These are phyloP conservation scores for Cantharis rufa DNA, from an alignment of 2,888 invertebrate genomes.

Conservation along the genomic window DNA sequence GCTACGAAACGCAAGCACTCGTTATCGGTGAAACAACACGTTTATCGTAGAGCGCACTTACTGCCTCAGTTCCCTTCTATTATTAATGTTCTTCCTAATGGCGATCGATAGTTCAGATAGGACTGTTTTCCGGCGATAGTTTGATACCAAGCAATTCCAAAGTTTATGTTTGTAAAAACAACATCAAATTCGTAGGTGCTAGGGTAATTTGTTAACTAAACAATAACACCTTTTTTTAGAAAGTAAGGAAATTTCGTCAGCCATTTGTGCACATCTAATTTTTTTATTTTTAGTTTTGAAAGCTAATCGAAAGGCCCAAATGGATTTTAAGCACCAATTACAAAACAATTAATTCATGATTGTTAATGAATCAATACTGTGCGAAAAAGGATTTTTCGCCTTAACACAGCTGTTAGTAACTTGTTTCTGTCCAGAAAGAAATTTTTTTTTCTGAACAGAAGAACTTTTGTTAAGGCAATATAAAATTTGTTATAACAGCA, in stretches of 20 bases:
- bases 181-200: not conserved
- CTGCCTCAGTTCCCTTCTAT: constrained; percentile 30
- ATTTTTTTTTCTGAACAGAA: no score
- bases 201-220: not conserved
- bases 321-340: not conserved
- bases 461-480: no score
- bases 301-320: not conserved
- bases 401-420: no score
- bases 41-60: constrained; percentile 31
- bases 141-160: constrained; percentile 21
- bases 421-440: no score
- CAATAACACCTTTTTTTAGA: not conserved
- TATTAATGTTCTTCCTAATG: constrained; percentile 31
- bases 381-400: no score
- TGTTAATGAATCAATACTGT: no score
- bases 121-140: constrained; percentile 24
- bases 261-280: not conserved
- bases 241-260: not conserved
- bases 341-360: no score
- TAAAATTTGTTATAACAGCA: no score
- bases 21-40: constrained; percentile 31
- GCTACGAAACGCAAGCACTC: constrained; percentile 30
- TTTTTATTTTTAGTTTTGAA: not conserved
- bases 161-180: not conserved
- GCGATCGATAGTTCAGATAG: constrained; percentile 31